These are phyloP conservation scores for Brachypodius melanocephalos DNA, from an alignment of 2,113 vertebrate species.

Conservation along the genomic window DNA sequence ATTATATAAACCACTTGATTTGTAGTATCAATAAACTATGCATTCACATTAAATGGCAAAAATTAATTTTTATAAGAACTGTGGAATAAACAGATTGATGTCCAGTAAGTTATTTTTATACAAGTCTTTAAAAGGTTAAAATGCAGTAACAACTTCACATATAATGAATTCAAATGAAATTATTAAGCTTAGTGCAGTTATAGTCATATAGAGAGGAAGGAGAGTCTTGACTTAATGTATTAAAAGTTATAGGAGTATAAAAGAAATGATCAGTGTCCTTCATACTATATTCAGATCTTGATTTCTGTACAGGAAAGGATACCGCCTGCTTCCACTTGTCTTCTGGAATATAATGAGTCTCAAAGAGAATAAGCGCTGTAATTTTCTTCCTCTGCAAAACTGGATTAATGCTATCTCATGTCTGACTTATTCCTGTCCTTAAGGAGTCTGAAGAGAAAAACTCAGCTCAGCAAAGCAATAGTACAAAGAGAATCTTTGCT, in stretches of 20 bases:
- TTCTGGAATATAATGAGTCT: neutral
- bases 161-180: neutral
- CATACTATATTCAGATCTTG: neutral
- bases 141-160: neutral
- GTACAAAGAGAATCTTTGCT: neutral
- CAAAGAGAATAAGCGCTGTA: neutral
- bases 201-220: neutral
- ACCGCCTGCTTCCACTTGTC: neutral
- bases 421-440: neutral
- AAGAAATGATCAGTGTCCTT: neutral
- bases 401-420: neutral
- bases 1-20: neutral
- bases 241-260: neutral
- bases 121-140: neutral
- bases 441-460: neutral
- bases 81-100: neutral
- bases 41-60: neutral
- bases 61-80: neutral
- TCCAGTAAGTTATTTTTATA: neutral
- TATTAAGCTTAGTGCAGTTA: neutral
- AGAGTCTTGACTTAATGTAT: neutral
- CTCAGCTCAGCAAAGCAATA: neutral
- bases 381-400: neutral
- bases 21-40: neutral
- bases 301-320: neutral